Conservation (phyloP, 2,888 invertebrate species). For the Drosophila seclusa region DNA sequence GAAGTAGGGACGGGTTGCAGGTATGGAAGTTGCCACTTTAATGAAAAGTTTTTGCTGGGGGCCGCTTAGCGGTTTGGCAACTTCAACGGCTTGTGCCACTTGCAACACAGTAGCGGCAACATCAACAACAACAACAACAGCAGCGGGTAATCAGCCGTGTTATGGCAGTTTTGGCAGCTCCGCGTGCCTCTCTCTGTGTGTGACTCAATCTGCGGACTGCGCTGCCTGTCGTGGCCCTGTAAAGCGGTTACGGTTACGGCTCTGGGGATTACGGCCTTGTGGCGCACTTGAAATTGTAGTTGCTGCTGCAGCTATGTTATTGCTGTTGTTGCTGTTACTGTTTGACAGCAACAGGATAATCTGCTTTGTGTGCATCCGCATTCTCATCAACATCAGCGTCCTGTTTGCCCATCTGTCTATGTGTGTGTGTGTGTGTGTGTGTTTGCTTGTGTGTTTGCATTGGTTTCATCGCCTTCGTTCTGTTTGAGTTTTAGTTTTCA, state of each 20-base stretch:
- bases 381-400: slow-evolving; percentile 43
- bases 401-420: slow-evolving; percentile 16
- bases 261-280: slow-evolving; percentile 66
- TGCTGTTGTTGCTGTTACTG: slow-evolving; percentile 26
- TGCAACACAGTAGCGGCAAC: slow-evolving; percentile 19
- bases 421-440: slow-evolving; percentile 12
- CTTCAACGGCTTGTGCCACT: slow-evolving; percentile 49
- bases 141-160: slow-evolving; percentile 61
- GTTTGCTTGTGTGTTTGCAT: slow-evolving; percentile 32
- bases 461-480: slow-evolving; percentile 46
- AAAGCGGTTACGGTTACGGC: slow-evolving; percentile 55
- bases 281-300: slow-evolving; percentile 61
- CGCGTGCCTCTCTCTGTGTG: slow-evolving; percentile 6
- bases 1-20: background rate
- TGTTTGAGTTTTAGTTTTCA: slow-evolving; percentile 34
- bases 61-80: slow-evolving; percentile 72
- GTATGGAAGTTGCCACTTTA: slow-evolving; percentile 60
- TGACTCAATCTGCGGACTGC: slow-evolving; percentile 48
- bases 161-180: slow-evolving; percentile 61
- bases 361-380: slow-evolving; percentile 51
- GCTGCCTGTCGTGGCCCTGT: slow-evolving; percentile 47
- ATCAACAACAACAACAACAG: slow-evolving; percentile 2
- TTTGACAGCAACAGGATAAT: slow-evolving; percentile 66
- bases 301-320: slow-evolving; percentile 9
- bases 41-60: slow-evolving; percentile 73